Evolutionary conservation across 1,140 invertebrate species (phyloP), one percentile per base, ranked within the genome.

Genomic region (Aphaenogaster ashmeadi): DNA sequence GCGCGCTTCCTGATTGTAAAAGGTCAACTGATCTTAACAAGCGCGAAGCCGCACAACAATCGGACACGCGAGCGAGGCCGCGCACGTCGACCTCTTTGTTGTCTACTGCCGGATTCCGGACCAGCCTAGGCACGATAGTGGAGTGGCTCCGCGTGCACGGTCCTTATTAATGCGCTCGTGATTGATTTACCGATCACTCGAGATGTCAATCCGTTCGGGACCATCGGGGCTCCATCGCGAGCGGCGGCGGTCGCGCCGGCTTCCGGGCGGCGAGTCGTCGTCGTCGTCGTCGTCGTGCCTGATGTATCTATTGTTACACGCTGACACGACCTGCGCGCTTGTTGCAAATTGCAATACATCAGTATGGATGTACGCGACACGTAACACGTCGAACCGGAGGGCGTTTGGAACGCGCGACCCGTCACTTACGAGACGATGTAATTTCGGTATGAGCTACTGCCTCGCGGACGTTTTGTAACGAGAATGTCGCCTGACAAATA

Each of bases 271-370:
- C 79, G 18, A 18, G 41, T 44, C 52, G 74, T 50, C 47, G 62
- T 66, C 33, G 62, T 44, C 74, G 69, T 72, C 44, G 44, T 67
- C 77, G 18, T 44, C 54, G 50, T 83, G 80, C 56, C 69, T 60
- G 80, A 84, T 84, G 80, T 84, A 84, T 84, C 80, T 58, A 84
- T 84, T 84, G 80, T 84, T 84, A 38, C 33, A 60, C 8, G 80
- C 54, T 84, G 80, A 84, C 80, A 50, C 52, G 67, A 83, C 41
- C 80, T 41, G 18, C 54, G 27, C 41, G 67, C 54, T 54, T 60
- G 80, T 74, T 52, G 80, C 80, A 84, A 84, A 84, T 84, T 84
- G 69, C 80, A 84, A 84, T 84, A 84, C 56, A 84, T 84, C 80
- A 60, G 54, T 75, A 56, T 60, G 80, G 27, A 60, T 60, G 36